These are phyloP conservation scores for Bryconaethiops microstoma DNA, from an alignment of 2,797 vertebrate genomes.

Conservation along the genomic window DNA sequence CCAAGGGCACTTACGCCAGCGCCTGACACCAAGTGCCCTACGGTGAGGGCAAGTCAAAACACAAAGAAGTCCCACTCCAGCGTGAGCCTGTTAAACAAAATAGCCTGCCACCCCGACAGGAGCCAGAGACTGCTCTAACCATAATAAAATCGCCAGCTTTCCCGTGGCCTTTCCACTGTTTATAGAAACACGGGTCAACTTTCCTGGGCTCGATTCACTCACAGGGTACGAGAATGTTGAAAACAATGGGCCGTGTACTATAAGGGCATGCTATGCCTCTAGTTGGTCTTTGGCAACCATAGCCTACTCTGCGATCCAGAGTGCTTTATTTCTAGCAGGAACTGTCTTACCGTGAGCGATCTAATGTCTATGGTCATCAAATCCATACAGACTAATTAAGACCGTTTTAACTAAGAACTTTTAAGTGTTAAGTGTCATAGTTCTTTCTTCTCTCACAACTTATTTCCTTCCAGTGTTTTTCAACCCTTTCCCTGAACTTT, in stretches of 20 bases:
- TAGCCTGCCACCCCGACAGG: slow-evolving; percentile 40
- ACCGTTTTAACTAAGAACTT: background rate
- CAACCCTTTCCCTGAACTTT: background rate
- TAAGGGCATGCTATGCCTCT: background rate
- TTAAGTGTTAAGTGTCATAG: too few relatives aligned
- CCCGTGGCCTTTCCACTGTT: slow-evolving; percentile 16
- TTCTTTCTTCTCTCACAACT: background rate
- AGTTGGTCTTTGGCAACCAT: background rate
- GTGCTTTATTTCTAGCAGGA: background rate
- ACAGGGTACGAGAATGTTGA: background rate
- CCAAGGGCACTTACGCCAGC: slow-evolving; percentile 13
- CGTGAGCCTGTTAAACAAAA: slow-evolving; percentile 26
- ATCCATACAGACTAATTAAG: background rate
- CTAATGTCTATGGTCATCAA: background rate
- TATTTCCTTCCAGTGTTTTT: background rate
- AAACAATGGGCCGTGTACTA: background rate
- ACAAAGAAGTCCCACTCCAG: slow-evolving; percentile 32
- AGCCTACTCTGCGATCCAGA: background rate
- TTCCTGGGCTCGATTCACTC: background rate
- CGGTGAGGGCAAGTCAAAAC: slow-evolving; percentile 48
- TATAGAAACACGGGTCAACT: slow-evolving; percentile 14
- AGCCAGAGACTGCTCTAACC: slow-evolving; percentile 37
- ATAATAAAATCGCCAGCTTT: slow-evolving; percentile 30
- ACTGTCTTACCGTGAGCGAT: background rate
- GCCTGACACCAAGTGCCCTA: slow-evolving; percentile 15